phyloP scores from a whole-genome alignment of 37 sponge, comb jelly and placozoan genomes.

The Geodia barretti region DNA sequence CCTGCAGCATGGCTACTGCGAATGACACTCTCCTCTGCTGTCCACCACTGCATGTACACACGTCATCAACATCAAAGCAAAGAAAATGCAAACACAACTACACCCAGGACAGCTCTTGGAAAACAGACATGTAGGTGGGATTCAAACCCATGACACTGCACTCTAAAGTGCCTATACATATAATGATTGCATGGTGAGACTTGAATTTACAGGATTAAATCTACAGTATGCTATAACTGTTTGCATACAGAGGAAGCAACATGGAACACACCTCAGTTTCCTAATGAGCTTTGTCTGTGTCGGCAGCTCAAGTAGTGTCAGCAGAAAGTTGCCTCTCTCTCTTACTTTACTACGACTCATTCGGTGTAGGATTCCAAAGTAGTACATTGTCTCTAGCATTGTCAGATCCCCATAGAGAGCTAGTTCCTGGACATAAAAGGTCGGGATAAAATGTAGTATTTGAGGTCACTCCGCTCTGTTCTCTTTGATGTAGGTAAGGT shows the following conservation, averaged over 20 bases:
- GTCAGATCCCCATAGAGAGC: slow-evolving; percentile 79
- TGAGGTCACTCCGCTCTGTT: too few species aligned
- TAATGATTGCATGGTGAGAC: too few species aligned
- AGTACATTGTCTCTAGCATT: slow-evolving; percentile 69
- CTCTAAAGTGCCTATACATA: too few species aligned
- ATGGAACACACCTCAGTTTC: slow-evolving; percentile 54
- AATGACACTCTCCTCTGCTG: slow-evolving; percentile 86
- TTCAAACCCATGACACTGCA: too few species aligned
- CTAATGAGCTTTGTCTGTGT: slow-evolving; percentile 45
- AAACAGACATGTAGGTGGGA: too few species aligned
- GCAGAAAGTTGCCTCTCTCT: slow-evolving; percentile 55
- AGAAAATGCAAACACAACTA: too few species aligned
- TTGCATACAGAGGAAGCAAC: neutral
- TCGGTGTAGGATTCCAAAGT: slow-evolving; percentile 77
- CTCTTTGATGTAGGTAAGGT: too few species aligned
- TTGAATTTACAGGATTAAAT: too few species aligned
- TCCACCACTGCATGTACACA: slow-evolving; percentile 85
- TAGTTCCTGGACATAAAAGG: slow-evolving; percentile 52
- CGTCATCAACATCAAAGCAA: too few species aligned
- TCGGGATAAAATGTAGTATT: neutral
- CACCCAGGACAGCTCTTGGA: too few species aligned
- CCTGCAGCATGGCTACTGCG: slow-evolving; percentile 84
- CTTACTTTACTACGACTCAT: slow-evolving; percentile 56
- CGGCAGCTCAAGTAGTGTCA: slow-evolving; percentile 70
- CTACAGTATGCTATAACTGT: too few species aligned